Conservation (phyloP, 2,888 invertebrate species). For the Xestia c-nigrum region DNA sequence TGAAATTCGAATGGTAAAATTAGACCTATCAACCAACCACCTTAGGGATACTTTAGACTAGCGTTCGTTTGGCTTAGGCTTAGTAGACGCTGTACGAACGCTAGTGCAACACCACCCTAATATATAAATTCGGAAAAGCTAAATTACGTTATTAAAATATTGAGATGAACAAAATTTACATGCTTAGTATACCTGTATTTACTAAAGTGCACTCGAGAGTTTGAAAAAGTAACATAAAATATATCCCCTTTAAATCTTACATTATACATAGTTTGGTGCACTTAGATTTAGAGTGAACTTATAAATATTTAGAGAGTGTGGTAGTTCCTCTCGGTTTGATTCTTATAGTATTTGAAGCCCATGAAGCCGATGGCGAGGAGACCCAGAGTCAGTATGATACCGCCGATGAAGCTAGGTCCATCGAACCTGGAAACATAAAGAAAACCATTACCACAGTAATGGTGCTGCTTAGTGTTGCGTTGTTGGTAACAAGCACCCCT, state of each 20-base stretch:
- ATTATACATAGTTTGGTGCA: conserved; percentile 77
- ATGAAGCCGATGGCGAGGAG: conserved; percentile 95
- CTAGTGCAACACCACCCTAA: conserved; percentile 19
- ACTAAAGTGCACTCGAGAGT: conserved; percentile 64
- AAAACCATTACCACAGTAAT: not conserved
- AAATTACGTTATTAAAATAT: conserved; percentile 54
- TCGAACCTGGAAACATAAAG: conserved; percentile 90
- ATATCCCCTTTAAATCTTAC: conserved; percentile 56
- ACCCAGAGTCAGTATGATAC: conserved; percentile 95
- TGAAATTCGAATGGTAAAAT: conserved; percentile 56
- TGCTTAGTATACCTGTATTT: conserved; percentile 59
- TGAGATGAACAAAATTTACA: conserved; percentile 57
- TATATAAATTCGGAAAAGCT: conserved; percentile 58
- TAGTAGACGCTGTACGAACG: conserved; percentile 9
- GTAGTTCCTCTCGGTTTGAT: conserved; percentile 96
- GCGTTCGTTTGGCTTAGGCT: not conserved
- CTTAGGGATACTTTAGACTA: conserved; percentile 37
- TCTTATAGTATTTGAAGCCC: conserved; percentile 96
- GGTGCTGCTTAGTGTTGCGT: not conserved
- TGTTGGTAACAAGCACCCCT: not conserved
- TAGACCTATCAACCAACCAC: conserved; percentile 66
- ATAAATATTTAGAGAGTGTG: conserved; percentile 94
- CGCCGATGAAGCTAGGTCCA: conserved; percentile 95
- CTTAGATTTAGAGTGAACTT: conserved; percentile 70
- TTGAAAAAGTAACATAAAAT: conserved; percentile 57